A percentile compares a stretch with the other conserved stretches of the same genome.
phyloP scores from a whole-genome alignment of 2,888 invertebrate species.

The Drosophila melanosoma region DNA sequence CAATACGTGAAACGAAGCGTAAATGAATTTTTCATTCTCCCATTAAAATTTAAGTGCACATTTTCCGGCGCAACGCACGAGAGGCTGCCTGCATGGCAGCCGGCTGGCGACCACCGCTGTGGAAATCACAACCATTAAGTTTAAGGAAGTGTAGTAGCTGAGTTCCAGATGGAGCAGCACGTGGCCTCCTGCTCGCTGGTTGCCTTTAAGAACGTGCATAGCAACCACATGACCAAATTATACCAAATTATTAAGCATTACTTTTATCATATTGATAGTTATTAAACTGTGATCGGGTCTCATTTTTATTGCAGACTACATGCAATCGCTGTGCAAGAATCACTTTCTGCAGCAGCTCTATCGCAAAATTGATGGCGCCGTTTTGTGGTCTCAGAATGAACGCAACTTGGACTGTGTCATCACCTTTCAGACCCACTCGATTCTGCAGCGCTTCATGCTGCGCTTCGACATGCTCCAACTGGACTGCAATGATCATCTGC shows the following conservation, averaged over 20 bases:
- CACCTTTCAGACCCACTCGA: slow-evolving; percentile 97
- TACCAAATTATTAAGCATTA: slow-evolving; percentile 38
- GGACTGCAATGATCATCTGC: slow-evolving; percentile 97
- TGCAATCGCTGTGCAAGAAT: slow-evolving; percentile 95
- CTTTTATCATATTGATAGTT: neutral
- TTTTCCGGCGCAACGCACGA: slow-evolving; percentile 79
- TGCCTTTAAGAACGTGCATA: slow-evolving; percentile 6
- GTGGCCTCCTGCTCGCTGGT: slow-evolving; percentile 13
- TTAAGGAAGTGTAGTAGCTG: slow-evolving; percentile 61
- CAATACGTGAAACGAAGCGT: slow-evolving; percentile 76
- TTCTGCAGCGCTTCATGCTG: slow-evolving; percentile 96
- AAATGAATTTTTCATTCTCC: slow-evolving; percentile 81
- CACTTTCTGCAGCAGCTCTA: slow-evolving; percentile 95
- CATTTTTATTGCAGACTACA: slow-evolving; percentile 90
- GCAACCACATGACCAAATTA: slow-evolving; percentile 34
- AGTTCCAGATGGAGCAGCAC: slow-evolving; percentile 41
- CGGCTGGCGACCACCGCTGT: slow-evolving; percentile 22
- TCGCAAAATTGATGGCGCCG: slow-evolving; percentile 95
- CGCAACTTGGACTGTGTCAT: slow-evolving; percentile 95
- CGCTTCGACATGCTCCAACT: slow-evolving; percentile 96
- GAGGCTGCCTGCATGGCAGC: slow-evolving; percentile 32
- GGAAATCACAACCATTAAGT: slow-evolving; percentile 69
- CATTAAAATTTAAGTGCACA: slow-evolving; percentile 81
- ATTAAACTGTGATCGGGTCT: slow-evolving; percentile 12
- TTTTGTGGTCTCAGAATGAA: slow-evolving; percentile 95